Evolutionary conservation across 1,140 invertebrate genomes (phyloP).

Genomic region (Brachionus manjavacas): DNA sequence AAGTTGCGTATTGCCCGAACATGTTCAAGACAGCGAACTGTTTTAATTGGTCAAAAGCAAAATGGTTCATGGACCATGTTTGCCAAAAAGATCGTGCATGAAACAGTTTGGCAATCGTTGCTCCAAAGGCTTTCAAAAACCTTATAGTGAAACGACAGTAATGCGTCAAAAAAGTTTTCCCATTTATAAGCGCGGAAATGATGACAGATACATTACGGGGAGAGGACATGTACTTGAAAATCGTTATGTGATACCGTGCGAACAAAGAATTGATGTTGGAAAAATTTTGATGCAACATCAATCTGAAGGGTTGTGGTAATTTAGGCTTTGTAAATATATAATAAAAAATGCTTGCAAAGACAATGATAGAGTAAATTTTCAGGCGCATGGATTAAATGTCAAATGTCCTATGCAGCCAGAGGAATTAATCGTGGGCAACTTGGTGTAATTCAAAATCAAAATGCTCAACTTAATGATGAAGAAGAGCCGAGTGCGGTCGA

Average conservation of each 20-base stretch:
- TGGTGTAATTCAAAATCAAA: neutral
- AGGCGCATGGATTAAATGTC: neutral
- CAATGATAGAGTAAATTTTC: neutral
- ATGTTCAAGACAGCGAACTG: neutral
- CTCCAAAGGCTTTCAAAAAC: neutral
- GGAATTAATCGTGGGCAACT: neutral
- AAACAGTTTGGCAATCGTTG: neutral
- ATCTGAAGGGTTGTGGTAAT: neutral
- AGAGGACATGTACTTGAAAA: neutral
- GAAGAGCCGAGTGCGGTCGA: neutral
- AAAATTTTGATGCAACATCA: neutral
- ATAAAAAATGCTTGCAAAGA: neutral
- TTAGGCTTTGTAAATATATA: neutral
- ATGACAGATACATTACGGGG: neutral
- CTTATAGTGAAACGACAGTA: neutral
- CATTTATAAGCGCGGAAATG: neutral
- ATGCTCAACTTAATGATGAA: neutral
- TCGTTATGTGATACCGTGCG: neutral
- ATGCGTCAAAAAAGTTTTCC: neutral
- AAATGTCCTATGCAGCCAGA: neutral
- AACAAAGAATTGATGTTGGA: neutral
- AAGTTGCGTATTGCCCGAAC: neutral
- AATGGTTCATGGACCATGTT: neutral
- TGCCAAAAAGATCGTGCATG: neutral
- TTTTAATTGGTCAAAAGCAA: neutral